phyloP scores from a whole-genome alignment of 2,797 vertebrate species.

The Pangasius larnaudii region DNA sequence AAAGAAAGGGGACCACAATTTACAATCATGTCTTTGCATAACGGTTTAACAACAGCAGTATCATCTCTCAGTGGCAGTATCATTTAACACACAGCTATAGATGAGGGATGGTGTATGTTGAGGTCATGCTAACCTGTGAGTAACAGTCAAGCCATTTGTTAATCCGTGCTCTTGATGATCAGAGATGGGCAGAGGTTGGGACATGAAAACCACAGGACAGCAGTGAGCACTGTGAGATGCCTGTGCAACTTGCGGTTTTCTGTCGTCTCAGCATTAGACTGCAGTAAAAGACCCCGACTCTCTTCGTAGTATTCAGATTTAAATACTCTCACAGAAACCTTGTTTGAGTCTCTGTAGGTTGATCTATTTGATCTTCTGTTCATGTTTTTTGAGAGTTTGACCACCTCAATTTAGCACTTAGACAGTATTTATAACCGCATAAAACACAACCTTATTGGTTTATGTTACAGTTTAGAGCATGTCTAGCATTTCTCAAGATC shows the following conservation, averaged over 20 bases:
- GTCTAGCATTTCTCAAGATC: neutral
- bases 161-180: constrained; percentile 50
- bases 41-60: constrained; percentile 51
- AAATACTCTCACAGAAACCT: neutral
- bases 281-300: neutral
- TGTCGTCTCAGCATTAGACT: neutral
- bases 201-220: constrained; percentile 42
- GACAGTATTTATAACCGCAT: neutral
- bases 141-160: constrained; percentile 52
- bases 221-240: neutral
- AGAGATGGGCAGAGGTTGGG: constrained; percentile 48
- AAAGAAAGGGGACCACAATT: constrained; percentile 13
- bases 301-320: neutral
- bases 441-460: neutral
- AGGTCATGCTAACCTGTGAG: constrained; percentile 56
- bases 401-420: neutral
- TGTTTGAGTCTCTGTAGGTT: neutral
- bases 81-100: constrained; percentile 53
- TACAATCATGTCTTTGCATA: constrained; percentile 51
- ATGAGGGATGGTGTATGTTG: constrained; percentile 42
- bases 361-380: too few species aligned
- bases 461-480: neutral
- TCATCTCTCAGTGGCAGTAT: constrained; percentile 53
- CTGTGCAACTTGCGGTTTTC: neutral
- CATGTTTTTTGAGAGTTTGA: neutral